These are phyloP conservation scores for Zonotrichia albicollis DNA, from an alignment of 2,797 vertebrate genomes.

Conservation along the genomic window DNA sequence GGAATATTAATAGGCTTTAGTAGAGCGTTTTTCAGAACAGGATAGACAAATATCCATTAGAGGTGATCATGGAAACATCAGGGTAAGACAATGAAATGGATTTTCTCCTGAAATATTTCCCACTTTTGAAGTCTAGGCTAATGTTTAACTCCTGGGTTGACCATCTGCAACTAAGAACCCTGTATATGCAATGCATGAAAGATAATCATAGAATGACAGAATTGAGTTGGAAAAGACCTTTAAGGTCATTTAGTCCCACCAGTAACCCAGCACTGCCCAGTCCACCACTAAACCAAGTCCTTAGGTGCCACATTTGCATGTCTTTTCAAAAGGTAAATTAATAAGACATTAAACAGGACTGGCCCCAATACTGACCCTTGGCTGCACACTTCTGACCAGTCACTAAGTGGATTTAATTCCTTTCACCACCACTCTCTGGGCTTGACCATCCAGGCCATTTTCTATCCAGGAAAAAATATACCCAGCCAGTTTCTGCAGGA, in stretches of 20 bases:
- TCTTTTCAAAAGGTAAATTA: background rate
- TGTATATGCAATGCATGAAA: background rate
- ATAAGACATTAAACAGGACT: background rate
- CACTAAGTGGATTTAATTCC: background rate
- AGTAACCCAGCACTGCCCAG: background rate
- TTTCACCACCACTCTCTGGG: background rate
- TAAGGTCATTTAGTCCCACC: background rate
- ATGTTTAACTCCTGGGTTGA: background rate
- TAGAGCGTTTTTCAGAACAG: background rate
- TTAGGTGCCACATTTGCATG: background rate
- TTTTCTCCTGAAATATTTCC: background rate
- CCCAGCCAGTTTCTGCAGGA: background rate
- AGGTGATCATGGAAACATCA: background rate
- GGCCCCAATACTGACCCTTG: background rate
- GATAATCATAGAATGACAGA: background rate
- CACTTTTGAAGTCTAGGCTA: background rate
- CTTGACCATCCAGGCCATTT: background rate
- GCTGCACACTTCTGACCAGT: background rate
- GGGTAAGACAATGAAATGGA: background rate
- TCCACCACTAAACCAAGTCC: background rate
- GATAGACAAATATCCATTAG: background rate
- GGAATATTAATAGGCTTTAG: accelerated
- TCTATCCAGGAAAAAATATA: background rate
- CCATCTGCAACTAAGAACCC: background rate
- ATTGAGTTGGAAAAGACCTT: background rate